Percentiles rank a stretch among this genome's conserved stretches.
phyloP scores from a whole-genome alignment of 1,140 invertebrate genomes.

The Heliconius hermathena region DNA sequence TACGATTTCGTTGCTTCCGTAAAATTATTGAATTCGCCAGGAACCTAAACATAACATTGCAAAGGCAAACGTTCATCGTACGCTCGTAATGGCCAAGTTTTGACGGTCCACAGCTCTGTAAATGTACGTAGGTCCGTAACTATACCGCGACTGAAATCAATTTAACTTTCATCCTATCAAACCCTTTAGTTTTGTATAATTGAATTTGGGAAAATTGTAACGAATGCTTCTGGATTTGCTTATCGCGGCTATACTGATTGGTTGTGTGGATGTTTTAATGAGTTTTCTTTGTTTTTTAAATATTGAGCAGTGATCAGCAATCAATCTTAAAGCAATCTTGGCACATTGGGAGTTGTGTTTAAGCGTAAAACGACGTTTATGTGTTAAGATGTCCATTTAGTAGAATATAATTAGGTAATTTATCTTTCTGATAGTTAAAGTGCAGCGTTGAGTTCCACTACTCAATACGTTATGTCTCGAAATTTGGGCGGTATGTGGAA shows the following conservation, averaged over 20 bases:
- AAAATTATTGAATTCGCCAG: slow-evolving; percentile 29
- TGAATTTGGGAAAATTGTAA: slow-evolving; percentile 21
- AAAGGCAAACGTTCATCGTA: slow-evolving; percentile 15
- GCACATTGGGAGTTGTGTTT: too few relatives aligned
- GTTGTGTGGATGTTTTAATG: neutral
- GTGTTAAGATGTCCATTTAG: too few relatives aligned
- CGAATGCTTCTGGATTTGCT: neutral
- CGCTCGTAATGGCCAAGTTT: slow-evolving; percentile 26
- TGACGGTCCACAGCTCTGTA: slow-evolving; percentile 19
- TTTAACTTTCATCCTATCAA: slow-evolving; percentile 22
- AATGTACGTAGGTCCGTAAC: slow-evolving; percentile 9
- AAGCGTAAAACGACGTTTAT: too few relatives aligned
- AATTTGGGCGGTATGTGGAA: too few relatives aligned
- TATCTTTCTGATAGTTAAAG: too few relatives aligned
- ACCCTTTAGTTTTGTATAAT: slow-evolving; percentile 19
- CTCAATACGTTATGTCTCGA: too few relatives aligned
- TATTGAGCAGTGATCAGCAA: too few relatives aligned
- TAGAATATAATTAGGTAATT: too few relatives aligned
- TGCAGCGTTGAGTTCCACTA: too few relatives aligned
- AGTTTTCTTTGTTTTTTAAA: too few relatives aligned
- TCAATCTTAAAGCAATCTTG: too few relatives aligned
- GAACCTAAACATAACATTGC: slow-evolving; percentile 33
- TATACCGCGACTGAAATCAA: slow-evolving; percentile 15
- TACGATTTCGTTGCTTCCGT: slow-evolving; percentile 23
- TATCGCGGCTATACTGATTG: neutral